Base-by-base conservation (phyloP, 2,797 vertebrate genomes). In the Halcyon badia region DNA sequence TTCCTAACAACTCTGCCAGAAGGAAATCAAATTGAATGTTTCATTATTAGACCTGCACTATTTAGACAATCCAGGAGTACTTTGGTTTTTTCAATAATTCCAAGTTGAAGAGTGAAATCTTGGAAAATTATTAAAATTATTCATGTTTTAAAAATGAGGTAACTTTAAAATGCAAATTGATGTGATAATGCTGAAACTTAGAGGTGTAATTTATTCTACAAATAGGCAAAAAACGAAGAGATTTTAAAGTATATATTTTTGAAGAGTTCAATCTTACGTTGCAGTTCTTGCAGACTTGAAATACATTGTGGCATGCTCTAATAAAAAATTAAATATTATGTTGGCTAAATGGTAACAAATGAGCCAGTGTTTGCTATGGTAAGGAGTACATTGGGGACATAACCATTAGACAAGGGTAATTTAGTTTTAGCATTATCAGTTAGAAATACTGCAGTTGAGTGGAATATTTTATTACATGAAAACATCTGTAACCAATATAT, bases 401-500 rank as follows among this genome's bases (percentile, higher is more conserved):
- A 94, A 90, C 91, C 91, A 97, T 98, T 97, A 97, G 97, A 95
- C 94, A 97, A 96, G 96, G 97, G 83, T 84, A 94, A 96, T 98
- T 98, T 98, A 96, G 90, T 91, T 97, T 97, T 90, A 95, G 87
- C 96, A 87, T 97, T 96, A 97, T 97, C 96, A 91, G 96, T 97
- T 96, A 95, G 92, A 95, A 98, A 95, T 96, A 96, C 91, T 97
- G 93, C 91, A 97, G 93, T 90, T 91, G 95, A 97, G 93, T 93
- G 94, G 94, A 97, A 97, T 96, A 96, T 97, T 97, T 96, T 96
- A 97, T 96, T 94, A 94, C 90, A 96, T 79, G 91, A 96, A 97
- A 97, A 97, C 96, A 97, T 98, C 97, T 98, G 97, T 96, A 98
- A 96, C 95, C 90, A 96, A 83, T 96, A 95, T 96, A 96, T 97